Base-by-base conservation (phyloP, 2,888 invertebrate species). In the Odontocerum albicorne region DNA sequence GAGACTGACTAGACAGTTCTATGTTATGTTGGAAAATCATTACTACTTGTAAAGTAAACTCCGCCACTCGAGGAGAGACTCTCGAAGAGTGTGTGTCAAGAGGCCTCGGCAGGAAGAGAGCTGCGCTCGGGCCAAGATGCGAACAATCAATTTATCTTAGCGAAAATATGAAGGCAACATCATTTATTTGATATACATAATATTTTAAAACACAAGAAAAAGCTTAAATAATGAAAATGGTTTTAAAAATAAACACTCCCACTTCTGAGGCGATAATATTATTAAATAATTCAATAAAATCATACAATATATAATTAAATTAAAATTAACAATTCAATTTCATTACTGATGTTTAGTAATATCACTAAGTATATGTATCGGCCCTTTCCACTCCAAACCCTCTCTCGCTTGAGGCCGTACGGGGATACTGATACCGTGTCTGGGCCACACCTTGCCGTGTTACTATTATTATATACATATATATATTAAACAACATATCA, bases 1-100 rank as follows among this genome's bases (percentile, higher is more conserved):
- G 27, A 57, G 60, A 51, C 60, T 60, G 60, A 60, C 60, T 60
- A 60, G 60, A 60, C 60, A 49, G 57, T 57, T 42, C 52, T 22
- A 55, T 49, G 43, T 46, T 46, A 57, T 49, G 42, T 46, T 57
- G 56, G 45, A 49, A 56, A 52, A 44, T 49, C 32, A 47, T 33
- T 47, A 36, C 33, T 51, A 43, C 36, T 35, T 42, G 21, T 20
- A 40, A 40, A 31, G 12, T 12, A 17, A n/a, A 6, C 10, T 32
- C 46, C 47, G 47, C 51, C 45, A 17, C 19, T 38, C 44, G 19
- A 44, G 38, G n/a, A 32, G 45, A 21, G 32, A 27, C 17, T 32
- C n/a, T n/a, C n/a, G n/a, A n/a, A n/a, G n/a, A n/a, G n/a, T n/a
- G n/a, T n/a, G n/a, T n/a, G n/a, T n/a, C n/a, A n/a, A n/a, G n/a